phyloP scores from a whole-genome alignment of 2,888 invertebrate species.

The Sipha maydis region DNA sequence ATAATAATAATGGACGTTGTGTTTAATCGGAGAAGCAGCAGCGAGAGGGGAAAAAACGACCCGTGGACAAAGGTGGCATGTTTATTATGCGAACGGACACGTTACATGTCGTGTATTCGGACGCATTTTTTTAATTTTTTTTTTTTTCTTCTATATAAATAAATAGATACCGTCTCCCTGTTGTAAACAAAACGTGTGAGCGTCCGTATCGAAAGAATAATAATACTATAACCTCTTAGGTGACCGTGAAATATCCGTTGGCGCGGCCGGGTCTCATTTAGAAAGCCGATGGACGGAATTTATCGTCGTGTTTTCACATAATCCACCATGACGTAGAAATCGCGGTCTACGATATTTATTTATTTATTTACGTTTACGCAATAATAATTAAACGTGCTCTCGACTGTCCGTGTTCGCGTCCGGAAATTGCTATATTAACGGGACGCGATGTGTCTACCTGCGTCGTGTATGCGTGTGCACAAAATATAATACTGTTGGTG shows the following conservation, averaged over 20 bases:
- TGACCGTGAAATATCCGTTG: constrained; percentile 13
- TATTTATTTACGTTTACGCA: neutral
- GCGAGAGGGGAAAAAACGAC: constrained; percentile 32
- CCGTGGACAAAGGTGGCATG: constrained; percentile 47
- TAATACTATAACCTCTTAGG: neutral
- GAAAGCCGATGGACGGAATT: neutral
- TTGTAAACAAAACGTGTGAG: neutral
- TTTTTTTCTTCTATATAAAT: neutral
- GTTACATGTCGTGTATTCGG: constrained; percentile 4
- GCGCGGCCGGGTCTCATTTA: neutral
- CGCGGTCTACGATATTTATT: neutral
- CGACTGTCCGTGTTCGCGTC: neutral
- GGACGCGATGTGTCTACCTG: neutral
- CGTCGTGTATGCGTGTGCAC: neutral
- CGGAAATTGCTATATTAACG: neutral
- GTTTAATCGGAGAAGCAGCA: constrained; percentile 1
- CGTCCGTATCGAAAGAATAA: neutral
- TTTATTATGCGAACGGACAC: constrained; percentile 35
- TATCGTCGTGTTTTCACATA: neutral
- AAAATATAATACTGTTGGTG: neutral
- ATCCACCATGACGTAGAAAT: neutral
- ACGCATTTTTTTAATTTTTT: neutral
- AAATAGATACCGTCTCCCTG: neutral
- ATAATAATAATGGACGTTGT: constrained; percentile 51
- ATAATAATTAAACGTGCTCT: neutral